Percentiles rank a stretch among this genome's conserved stretches.
Conservation (phyloP, 2,113 vertebrate genomes). For the Pseudonaja textilis region DNA sequence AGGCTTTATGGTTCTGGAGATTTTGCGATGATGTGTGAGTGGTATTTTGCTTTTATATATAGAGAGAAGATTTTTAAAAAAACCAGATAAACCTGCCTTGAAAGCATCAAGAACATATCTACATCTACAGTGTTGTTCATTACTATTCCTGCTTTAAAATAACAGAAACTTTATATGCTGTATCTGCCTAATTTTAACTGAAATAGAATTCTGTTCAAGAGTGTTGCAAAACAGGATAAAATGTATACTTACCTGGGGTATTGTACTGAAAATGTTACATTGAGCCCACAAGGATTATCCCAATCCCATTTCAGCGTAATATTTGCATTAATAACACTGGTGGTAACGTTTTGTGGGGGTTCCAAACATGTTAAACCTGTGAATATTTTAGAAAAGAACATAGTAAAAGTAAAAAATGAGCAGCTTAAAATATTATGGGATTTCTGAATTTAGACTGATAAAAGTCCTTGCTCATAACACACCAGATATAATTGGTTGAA, state of each 20-base stretch:
- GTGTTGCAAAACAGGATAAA: neutral
- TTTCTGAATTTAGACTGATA: neutral
- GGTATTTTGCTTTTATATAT: no score
- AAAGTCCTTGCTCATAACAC: neutral
- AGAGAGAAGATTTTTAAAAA: neutral
- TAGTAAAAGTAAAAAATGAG: neutral
- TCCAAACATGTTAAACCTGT: constrained; percentile 45
- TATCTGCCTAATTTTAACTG: neutral
- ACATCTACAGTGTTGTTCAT: neutral
- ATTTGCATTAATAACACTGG: constrained; percentile 55
- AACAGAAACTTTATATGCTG: neutral
- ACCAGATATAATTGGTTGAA: neutral
- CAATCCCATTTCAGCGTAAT: constrained; percentile 62
- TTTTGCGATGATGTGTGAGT: no score
- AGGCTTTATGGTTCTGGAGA: no score
- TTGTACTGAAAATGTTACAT: constrained; percentile 56
- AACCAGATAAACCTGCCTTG: neutral
- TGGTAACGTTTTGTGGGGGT: constrained; percentile 38
- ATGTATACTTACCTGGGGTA: constrained; percentile 52
- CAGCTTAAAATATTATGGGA: neutral
- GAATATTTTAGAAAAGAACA: neutral
- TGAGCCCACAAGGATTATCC: neutral
- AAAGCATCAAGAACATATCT: neutral
- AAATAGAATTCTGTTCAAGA: neutral
- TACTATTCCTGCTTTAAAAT: neutral